Evolutionary conservation across 1,140 invertebrate species (phyloP), one percentile per base, ranked within the genome.

Genomic region (Conus betulinus): DNA sequence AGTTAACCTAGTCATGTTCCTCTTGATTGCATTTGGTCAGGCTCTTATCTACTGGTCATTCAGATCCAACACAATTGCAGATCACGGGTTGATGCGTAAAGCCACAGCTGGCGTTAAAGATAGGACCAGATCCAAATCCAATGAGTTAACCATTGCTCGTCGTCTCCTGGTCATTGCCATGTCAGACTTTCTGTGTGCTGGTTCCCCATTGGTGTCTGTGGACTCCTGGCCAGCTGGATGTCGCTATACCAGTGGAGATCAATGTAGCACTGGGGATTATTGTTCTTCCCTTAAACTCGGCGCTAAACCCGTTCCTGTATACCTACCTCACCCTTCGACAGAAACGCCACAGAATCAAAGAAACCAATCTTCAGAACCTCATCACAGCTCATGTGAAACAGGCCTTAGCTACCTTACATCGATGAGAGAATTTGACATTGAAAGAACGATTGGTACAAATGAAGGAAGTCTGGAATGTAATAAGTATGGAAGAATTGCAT

Each of bases 21-120:
- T 83, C 20, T 7, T 84, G 11, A 90, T 92, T n/a, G 84, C 85
- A 25, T 25, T 71, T 51, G 90, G 91, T 3, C 91, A 92, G 83
- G 15, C 88, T 20, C 51, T 85, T 25, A 91, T 92, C 39, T 90
- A 89, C 81, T 87, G 63, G 27, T 78, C 79, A 55, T 79, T 90
- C 52, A n/a, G 23, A 27, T 8, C 51, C 2, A 83, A 83, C 52
- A 23, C 51, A n/a, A 39, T 83, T 11, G 1, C 74, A 39, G 39
- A 39, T 3, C 0, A 39, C 3, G 39, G 39, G 39, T 39, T 3
- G 39, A 39, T 3, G 39, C 0, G 39, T 39, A 39, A 39, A 23
- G 4, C 74, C 13, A 78, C 8, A 2, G 4, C 10, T 13, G 60
- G 17, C 4, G 76, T 5, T 0, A 51, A 79, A 79, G 52, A 55